A percentile compares a stretch with the other conserved stretches of the same genome.
phyloP scores from a whole-genome alignment of 2,888 invertebrate genomes.

The Quadriops clusia region DNA sequence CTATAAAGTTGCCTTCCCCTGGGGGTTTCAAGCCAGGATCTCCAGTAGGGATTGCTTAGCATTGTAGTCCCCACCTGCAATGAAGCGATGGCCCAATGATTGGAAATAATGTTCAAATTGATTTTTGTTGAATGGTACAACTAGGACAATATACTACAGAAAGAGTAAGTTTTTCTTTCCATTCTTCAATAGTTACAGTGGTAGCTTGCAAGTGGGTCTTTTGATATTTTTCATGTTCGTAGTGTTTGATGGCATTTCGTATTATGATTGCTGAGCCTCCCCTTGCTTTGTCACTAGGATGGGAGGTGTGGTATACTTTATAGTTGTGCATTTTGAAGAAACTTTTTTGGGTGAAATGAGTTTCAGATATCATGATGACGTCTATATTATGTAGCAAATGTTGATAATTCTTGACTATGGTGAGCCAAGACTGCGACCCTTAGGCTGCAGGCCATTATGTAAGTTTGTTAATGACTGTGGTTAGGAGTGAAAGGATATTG shows the following conservation, averaged over 20 bases:
- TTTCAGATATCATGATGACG: slow-evolving; percentile 6
- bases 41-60: slow-evolving; percentile 5
- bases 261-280: slow-evolving; percentile 11
- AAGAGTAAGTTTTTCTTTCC: slow-evolving; percentile 5
- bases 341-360: slow-evolving; percentile 6
- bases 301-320: slow-evolving; percentile 10
- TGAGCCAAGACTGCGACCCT: too few species aligned
- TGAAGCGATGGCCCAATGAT: slow-evolving; percentile 2
- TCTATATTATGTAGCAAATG: slow-evolving; percentile 7
- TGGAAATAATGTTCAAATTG: slow-evolving; percentile 2
- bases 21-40: too few species aligned
- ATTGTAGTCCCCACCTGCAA: slow-evolving; percentile 7
- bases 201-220: too few species aligned
- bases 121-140: slow-evolving; percentile 4
- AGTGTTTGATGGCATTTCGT: slow-evolving; percentile 10
- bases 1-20: too few species aligned
- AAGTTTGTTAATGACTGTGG: too few species aligned
- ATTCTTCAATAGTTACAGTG: too few species aligned
- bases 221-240: too few species aligned
- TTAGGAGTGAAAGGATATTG: too few species aligned
- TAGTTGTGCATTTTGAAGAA: slow-evolving; percentile 9
- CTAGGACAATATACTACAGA: slow-evolving; percentile 6
- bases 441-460: too few species aligned
- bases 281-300: slow-evolving; percentile 8
- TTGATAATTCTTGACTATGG: too few species aligned